Conservation (phyloP, 2,113 vertebrate species). For the Apteryx mantelli region DNA sequence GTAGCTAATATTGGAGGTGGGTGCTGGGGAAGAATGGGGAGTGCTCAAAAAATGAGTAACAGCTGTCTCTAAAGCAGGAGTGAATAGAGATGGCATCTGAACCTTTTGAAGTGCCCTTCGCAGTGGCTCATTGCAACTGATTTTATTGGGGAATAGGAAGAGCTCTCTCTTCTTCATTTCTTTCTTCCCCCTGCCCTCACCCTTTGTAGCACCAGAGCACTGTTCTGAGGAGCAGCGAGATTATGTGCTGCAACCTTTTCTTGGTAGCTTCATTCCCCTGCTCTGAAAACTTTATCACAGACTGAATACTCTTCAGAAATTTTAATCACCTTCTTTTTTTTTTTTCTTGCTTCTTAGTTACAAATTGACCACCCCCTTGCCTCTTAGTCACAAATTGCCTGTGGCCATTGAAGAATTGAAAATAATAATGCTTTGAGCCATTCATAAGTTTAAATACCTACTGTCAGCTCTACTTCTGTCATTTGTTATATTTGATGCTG, state of each 20-base stretch:
- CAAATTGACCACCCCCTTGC: not conserved
- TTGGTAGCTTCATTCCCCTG: not conserved
- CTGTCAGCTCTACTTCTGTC: not conserved
- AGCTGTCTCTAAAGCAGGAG: not conserved
- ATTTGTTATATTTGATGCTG: not conserved
- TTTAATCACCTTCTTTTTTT: not conserved
- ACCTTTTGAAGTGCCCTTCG: not conserved
- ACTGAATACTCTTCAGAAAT: not conserved
- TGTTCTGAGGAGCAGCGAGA: not conserved
- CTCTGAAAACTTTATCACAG: not conserved
- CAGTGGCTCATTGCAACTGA: not conserved
- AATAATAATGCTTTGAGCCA: not conserved
- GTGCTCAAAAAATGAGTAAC: not conserved
- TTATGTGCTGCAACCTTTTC: not conserved
- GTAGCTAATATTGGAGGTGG: not conserved
- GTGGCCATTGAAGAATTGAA: not conserved
- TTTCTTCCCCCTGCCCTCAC: not conserved
- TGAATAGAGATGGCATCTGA: not conserved
- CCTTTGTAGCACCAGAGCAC: not conserved
- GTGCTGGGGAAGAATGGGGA: not conserved
- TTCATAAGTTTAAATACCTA: not conserved
- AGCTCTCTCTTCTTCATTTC: fast-evolving
- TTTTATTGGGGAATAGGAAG: not conserved
- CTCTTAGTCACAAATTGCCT: no score
- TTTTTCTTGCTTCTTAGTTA: not conserved